Conservation (phyloP, 2,797 vertebrate species). For the Choloepus didactylus region DNA sequence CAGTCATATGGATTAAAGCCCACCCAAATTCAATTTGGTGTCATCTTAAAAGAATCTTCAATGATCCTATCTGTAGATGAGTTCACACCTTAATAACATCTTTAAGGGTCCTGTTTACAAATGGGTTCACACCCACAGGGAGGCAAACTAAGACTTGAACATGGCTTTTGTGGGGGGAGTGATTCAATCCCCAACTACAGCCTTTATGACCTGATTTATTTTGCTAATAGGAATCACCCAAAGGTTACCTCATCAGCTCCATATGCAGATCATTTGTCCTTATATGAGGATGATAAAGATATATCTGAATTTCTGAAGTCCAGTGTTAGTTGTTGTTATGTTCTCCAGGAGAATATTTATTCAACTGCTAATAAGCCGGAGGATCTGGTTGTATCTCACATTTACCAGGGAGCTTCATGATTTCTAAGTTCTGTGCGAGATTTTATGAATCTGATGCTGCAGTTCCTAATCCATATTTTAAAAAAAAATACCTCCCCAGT, state of each 20-base stretch:
- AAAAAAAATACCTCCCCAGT: neutral
- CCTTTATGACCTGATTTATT: neutral
- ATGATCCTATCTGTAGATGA: too few relatives aligned
- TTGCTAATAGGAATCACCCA: neutral
- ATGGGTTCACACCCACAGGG: too few relatives aligned
- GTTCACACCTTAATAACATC: too few relatives aligned
- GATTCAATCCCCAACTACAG: too few relatives aligned
- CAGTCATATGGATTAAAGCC: too few relatives aligned
- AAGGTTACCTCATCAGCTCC: neutral
- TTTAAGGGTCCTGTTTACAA: too few relatives aligned
- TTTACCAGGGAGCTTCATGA: neutral
- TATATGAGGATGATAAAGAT: neutral
- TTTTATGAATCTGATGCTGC: neutral
- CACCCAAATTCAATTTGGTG: too few relatives aligned
- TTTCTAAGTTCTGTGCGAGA: neutral
- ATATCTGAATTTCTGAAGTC: neutral
- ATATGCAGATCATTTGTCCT: neutral
- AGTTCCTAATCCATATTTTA: neutral
- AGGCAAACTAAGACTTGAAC: too few relatives aligned
- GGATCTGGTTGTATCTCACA: neutral
- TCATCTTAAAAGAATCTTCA: too few relatives aligned
- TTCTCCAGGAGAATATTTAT: neutral
- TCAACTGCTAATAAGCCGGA: neutral
- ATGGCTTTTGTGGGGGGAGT: too few relatives aligned
- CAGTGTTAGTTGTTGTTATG: neutral